Percentiles rank a stretch among this genome's conserved stretches.
Conservation (phyloP, 2,113 vertebrate genomes). For the Crotalus helleri region DNA sequence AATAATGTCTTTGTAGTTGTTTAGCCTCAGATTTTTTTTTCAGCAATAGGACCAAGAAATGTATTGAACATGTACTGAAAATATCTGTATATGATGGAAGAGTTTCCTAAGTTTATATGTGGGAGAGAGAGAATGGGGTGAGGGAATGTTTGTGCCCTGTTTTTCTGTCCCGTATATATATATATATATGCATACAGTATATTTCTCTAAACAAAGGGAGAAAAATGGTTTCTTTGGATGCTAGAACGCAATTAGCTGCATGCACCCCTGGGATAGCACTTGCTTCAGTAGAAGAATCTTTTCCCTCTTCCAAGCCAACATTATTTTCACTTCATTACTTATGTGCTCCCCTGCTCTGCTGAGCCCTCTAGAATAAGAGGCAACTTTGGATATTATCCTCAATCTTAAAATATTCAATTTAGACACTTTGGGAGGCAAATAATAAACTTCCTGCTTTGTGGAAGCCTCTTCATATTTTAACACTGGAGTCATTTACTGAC, state of each 20-base stretch:
- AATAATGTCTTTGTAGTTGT: not conserved
- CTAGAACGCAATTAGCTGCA: conserved; percentile 38
- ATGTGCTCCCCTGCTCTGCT: conserved; percentile 53
- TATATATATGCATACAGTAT: not conserved
- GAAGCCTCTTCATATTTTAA: not conserved
- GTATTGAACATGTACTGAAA: not conserved
- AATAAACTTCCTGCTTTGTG: not conserved
- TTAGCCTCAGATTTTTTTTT: not conserved
- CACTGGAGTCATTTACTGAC: not conserved
- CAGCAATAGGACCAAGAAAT: not conserved
- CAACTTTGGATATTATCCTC: not conserved
- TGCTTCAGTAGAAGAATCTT: conserved; percentile 43
- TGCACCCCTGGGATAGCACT: conserved; percentile 54
- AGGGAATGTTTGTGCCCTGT: not conserved
- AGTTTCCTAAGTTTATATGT: not conserved
- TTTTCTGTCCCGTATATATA: not conserved
- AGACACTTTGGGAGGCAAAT: not conserved
- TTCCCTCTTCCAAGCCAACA: conserved; percentile 31
- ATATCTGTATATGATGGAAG: not conserved
- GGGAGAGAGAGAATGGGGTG: not conserved
- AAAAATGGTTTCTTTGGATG: conserved; percentile 46
- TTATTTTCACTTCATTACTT: conserved; percentile 24
- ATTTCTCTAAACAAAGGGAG: conserved; percentile 40
- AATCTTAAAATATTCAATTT: conserved; percentile 15
- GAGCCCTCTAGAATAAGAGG: conserved; percentile 18